Evolutionary conservation across 35 echinoderm and acorn worm genomes (phyloP), one percentile per base, ranked within the genome.

Genomic region (Acanthaster planci): DNA sequence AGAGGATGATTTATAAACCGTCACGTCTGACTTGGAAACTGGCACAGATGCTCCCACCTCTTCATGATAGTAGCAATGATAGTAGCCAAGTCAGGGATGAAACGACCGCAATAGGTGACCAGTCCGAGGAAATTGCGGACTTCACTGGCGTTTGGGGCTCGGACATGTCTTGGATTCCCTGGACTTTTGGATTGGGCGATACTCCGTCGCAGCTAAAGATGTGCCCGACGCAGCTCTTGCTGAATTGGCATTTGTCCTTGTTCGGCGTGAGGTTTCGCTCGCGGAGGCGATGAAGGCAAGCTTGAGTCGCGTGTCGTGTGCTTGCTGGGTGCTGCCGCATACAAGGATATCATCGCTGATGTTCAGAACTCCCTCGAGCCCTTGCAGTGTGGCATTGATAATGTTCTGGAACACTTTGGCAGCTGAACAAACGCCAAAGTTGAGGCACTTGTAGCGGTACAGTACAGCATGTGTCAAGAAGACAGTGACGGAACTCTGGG

Each of bases 391-490:
- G 9, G 86, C 80, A 37, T 93, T 86, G 1, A 93, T 85, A 0
- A 89, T 23, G 55, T 93, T 93, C 37, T 94, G 88, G 72, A 94
- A 94, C 14, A 87, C 77, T 37, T 90, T 79, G n/a, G 88, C 83
- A 51, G 67, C 92, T n/a, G 77, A 64, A 40, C 82, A 87, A 3
- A 94, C 92, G 52, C 87, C 83, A 40, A 94, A 94, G 55, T 90
- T 94, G 19, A 94, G 54, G 19, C 84, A 39, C 51, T 94, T 87
- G 35, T 67, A 87, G 38, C 87, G 84, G 40, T 47, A 94, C 19
- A 90, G 76, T 6, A 83, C 82, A 76, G 76, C 84, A 81, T 94
- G 88, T 9, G 92, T 87, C 40, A 80, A 91, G 59, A 91, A 95
- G 8, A 88, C 89, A 37, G 93, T 95, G 9, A 8, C 89, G 57